Evolutionary conservation across 2,113 vertebrate species (phyloP), one percentile per base, ranked within the genome.

Genomic region (Marmota monax): DNA sequence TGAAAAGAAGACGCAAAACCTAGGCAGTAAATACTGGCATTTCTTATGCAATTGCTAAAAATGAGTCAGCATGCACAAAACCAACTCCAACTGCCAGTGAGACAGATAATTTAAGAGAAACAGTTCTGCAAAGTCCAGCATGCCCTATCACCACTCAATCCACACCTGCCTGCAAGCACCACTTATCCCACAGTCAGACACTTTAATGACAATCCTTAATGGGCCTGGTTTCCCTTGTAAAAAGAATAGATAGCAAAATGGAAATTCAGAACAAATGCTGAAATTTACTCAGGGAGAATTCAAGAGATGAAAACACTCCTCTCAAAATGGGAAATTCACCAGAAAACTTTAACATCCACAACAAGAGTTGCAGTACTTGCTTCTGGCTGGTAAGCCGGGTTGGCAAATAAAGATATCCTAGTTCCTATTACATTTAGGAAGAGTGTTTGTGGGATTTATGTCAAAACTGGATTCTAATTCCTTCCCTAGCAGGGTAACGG

Each of bases 21-120:
- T 4, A 93, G 27, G 17, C 63, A 37, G 63, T 76, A 70, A 63
- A 86, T 17, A 56, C 37, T 83, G 32, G n/a, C 22, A 84, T 69
- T 88, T 87, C 80, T 85, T 80, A 45, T 39, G 51, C 61, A 65
- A 22, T 32, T 87, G 70, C 67, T 90, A 79, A 93, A 86, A 73
- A 51, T 96, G 87, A 97, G 77, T 97, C 92, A 96, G 96, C 63
- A 72, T 84, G 61, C 27, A 11, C 61, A 73, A 84, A 79, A 80
- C 84, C 53, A 67, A 85, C 56, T 90, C 73, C 67, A 51, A 18
- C 84, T 74, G 42, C 93, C 82, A 97, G 86, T 79, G 88, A 97
- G 89, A 88, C 14, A 78, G 77, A 63, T 94, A 88, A 97, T 96
- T 96, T 86, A 95, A 97, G 78, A 16, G n/a, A 78, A 95, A 90